Base-by-base conservation (phyloP, 64 coral and sea anemone genomes). In the Platygyra sinensis region DNA sequence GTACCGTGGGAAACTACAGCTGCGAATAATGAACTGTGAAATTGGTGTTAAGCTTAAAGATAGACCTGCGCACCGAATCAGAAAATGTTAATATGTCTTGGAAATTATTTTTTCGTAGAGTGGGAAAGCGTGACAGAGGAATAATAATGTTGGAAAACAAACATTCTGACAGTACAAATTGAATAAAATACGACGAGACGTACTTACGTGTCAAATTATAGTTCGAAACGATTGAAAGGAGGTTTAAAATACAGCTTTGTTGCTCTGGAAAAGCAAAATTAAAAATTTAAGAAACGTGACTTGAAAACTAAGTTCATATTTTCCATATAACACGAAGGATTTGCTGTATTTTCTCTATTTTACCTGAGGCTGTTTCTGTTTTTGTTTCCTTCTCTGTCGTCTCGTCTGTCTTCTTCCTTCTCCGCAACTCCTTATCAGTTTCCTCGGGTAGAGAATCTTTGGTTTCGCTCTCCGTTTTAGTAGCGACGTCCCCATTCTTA, bases 401-500 rank as follows among this genome's bases (percentile, higher is more conserved):
- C 77, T 91, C 83, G 32, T 95, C 93, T 74, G 80, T 72, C 89
- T 93, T 88, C 69, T 99, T 99, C 74, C 79, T 82, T 69, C 93
- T 95, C 16, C 83, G 78, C 65, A 91, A 67, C 67, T 91, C 93
- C 73, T 91, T 80, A 57, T 94, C 94, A 27, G 31, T 80, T 32
- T 98, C 85, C 27, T 60, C 72, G 3, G 59, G 51, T 60, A 22
- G 12, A 22, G 50, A 8, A 2, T 74, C 74, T 63, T 75, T 30
- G 9, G 27, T 50, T 71, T 83, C 72, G 42, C 51, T 33, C 32
- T 72, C 63, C 20, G 81, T 49, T 22, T 89, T 93, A 55, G 30
- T 19, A 8, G 72, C 72, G 6, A 89, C 91, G n/a, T 88, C 87
- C 0, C 92, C 92, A 38, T 89, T 88, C 39, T 96, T 89, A 15